Conservation (phyloP, 2,113 vertebrate genomes). For the Dasyurus viverrinus region DNA sequence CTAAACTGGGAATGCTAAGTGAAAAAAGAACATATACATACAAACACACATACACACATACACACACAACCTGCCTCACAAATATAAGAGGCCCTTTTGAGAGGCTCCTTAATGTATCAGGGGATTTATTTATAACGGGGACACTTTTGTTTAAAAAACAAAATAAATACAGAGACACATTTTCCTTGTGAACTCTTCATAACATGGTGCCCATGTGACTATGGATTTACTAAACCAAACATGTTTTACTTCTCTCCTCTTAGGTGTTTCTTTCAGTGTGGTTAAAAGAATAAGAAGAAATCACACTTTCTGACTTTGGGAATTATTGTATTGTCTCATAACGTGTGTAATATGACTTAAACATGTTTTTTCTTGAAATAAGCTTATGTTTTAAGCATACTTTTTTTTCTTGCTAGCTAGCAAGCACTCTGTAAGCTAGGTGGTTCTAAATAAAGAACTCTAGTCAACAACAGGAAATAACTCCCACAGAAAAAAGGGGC, state of each 20-base stretch:
- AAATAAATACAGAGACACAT: constrained; percentile 52
- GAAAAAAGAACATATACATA: neutral
- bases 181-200: constrained; percentile 35
- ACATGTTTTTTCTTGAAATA: constrained; percentile 78
- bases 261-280: constrained; percentile 4
- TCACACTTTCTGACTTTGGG: constrained; percentile 48
- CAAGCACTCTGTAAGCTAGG: constrained; percentile 91
- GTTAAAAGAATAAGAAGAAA: constrained; percentile 48
- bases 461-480: constrained; percentile 99
- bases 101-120: constrained; percentile 53
- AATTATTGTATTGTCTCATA: neutral
- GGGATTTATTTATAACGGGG: constrained; percentile 36
- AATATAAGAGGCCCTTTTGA: neutral
- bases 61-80: constrained; percentile 31
- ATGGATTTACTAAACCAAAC: neutral
- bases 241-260: constrained; percentile 19
- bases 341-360: constrained; percentile 60
- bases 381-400: constrained; percentile 83
- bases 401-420: constrained; percentile 78
- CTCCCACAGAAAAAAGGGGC: constrained; percentile 96
- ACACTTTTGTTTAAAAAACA: constrained; percentile 27
- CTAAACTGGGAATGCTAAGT: neutral
- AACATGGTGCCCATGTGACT: constrained; percentile 48
- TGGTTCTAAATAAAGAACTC: constrained; percentile 99
- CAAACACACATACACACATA: neutral